Evolutionary conservation across 2,888 invertebrate genomes (phyloP).

Genomic region (Mellilla xanthometata): DNA sequence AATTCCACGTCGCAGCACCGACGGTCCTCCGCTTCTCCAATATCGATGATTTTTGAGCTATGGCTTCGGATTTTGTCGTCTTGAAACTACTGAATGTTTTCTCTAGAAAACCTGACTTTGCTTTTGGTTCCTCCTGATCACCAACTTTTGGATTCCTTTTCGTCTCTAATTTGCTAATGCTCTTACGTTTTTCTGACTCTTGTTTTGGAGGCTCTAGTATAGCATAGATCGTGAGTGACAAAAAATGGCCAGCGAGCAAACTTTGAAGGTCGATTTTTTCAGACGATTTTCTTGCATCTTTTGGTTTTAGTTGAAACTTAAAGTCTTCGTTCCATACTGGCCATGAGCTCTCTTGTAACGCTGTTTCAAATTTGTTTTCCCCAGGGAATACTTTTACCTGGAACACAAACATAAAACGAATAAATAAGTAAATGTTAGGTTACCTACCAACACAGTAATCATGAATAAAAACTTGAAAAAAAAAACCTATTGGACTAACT

Average conservation of each 20-base stretch:
- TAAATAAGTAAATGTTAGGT: no score
- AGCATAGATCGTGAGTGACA: slow-evolving; percentile 87
- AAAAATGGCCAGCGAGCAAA: slow-evolving; percentile 85
- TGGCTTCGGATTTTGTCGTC: slow-evolving; percentile 67
- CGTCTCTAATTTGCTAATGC: slow-evolving; percentile 55
- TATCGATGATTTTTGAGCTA: slow-evolving; percentile 71
- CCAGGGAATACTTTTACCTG: slow-evolving; percentile 91
- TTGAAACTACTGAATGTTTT: slow-evolving; percentile 76
- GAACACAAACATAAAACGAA: not conserved
- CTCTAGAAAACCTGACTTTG: slow-evolving; percentile 76
- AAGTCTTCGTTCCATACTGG: slow-evolving; percentile 92
- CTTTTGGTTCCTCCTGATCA: slow-evolving; percentile 72
- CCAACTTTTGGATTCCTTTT: slow-evolving; percentile 62
- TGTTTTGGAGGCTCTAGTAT: slow-evolving; percentile 83
- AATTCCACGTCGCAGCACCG: slow-evolving; percentile 86
- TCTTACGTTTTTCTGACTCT: slow-evolving; percentile 62
- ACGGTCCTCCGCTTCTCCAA: slow-evolving; percentile 85
- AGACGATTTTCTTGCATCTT: slow-evolving; percentile 71
- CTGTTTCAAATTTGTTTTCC: slow-evolving; percentile 88
- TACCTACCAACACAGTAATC: no score
- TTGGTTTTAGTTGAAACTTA: slow-evolving; percentile 84
- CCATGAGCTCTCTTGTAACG: slow-evolving; percentile 89
- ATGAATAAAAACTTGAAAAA: no score
- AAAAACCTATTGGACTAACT: no score
- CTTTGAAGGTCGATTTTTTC: slow-evolving; percentile 79